Base-by-base conservation (phyloP, 2,113 vertebrate genomes). In the Ailurus styani region DNA sequence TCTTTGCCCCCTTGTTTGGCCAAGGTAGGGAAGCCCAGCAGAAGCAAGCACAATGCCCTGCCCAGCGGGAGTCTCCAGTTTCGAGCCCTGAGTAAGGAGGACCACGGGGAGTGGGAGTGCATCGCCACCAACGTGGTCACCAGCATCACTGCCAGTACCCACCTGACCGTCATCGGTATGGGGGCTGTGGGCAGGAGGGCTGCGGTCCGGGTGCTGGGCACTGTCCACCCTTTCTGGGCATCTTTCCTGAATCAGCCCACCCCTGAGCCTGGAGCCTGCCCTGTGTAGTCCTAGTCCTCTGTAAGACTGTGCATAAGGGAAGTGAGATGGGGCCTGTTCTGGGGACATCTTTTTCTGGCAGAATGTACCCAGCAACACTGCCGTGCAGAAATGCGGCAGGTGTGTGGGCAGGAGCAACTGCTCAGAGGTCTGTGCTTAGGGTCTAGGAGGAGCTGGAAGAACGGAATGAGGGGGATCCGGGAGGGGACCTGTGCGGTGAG, bases 51-150 rank as follows among this genome's bases (percentile, higher is more conserved):
- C 99, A 99, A 99, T 95, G 99, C 99, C 98, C 99, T 99, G 98
- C 99, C 99, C 68, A 99, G 99, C 7, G 99, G 99, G 98, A 99
- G 99, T 99, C 99, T 99, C 98, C 99, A 99, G 98, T 99, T 99
- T 97, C 98, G 99, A 94, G 99, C 99, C 95, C 99, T 99, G 98
- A 99, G 99, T 98, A 99, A 99, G 99, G 99, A 99, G 89, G 99
- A 99, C 99, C 99, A 99, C 0, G 99, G 99, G 98, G 99, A 99
- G 98, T 99, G 99, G 99, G 99, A 99, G 99, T 99, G 99, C 96
- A 98, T 99, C 7, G 99, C 99, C 98, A 99, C 99, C 98, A 99
- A 99, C 72, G 99, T 99, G 91, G 99, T 99, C 98, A 99, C 99
- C 7, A 99, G 99, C 99, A 99, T 99, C 99, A 99, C 99, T 99